A percentile compares a stretch with the other conserved stretches of the same genome.
These are phyloP conservation scores for Dasypogon diadema DNA, from an alignment of 2,888 invertebrate species.

Conservation along the genomic window DNA sequence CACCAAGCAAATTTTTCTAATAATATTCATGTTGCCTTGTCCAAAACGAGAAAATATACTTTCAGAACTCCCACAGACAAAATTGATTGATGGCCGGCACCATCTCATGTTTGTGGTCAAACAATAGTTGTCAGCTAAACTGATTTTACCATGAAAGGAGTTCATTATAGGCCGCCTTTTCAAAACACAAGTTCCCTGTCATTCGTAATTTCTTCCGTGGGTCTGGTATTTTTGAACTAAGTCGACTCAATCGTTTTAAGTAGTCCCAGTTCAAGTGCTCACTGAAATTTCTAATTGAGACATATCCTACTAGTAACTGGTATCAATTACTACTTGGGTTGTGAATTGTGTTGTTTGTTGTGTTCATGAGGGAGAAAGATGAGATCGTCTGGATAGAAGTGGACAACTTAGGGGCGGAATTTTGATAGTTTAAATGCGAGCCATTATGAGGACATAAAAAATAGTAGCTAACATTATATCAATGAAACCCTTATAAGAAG, in stretches of 20 bases:
- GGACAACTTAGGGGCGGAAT: slow-evolving; percentile 24
- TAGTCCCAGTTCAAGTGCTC: slow-evolving; percentile 21
- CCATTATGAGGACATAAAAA: too few species aligned
- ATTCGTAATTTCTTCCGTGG: neutral
- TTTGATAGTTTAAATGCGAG: slow-evolving; percentile 1
- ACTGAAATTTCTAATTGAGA: slow-evolving; percentile 33
- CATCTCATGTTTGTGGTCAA: slow-evolving; percentile 8
- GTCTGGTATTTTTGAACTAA: slow-evolving; percentile 7
- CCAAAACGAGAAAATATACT: neutral
- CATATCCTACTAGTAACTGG: slow-evolving; percentile 1
- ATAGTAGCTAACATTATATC: too few species aligned
- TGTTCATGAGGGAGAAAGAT: slow-evolving; percentile 22
- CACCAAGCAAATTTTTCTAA: neutral
- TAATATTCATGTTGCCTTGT: neutral
- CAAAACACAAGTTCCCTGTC: neutral
- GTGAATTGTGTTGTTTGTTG: neutral
- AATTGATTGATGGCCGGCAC: slow-evolving; percentile 7
- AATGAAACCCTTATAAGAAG: neutral
- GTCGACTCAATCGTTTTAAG: slow-evolving; percentile 16
- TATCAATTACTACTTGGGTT: slow-evolving; percentile 35
- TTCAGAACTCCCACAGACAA: neutral
- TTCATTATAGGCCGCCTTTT: slow-evolving; percentile 20
- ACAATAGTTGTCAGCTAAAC: slow-evolving; percentile 34
- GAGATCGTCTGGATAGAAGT: slow-evolving; percentile 25
- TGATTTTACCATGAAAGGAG: neutral